These are phyloP conservation scores for Gymnocephalus cernua DNA, from an alignment of 2,113 vertebrate genomes.

Conservation along the genomic window DNA sequence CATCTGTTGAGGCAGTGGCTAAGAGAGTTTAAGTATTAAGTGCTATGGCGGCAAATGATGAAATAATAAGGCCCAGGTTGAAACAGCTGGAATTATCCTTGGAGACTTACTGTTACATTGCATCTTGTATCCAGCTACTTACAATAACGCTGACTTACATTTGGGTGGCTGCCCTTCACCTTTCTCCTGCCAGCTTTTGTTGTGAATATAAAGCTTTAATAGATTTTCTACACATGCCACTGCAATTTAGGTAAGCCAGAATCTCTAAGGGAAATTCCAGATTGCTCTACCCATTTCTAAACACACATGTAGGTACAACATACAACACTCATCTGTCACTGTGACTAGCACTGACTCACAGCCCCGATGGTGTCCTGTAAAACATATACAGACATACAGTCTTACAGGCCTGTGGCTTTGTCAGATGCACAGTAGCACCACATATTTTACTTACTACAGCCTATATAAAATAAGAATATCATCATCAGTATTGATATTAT, in stretches of 20 bases:
- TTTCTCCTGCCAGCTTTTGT: conserved; percentile 23
- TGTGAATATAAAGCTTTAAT: conserved; percentile 13
- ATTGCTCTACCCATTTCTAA: background rate
- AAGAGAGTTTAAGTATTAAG: background rate
- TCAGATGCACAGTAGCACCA: conserved; percentile 5
- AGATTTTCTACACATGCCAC: conserved; percentile 8
- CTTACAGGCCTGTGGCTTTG: background rate
- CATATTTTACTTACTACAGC: background rate
- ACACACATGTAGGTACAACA: background rate
- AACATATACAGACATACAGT: background rate
- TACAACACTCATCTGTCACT: conserved; percentile 20
- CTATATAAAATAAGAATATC: background rate
- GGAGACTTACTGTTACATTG: background rate
- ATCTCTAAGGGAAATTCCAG: background rate
- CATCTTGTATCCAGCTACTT: background rate
- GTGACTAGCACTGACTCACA: conserved; percentile 9
- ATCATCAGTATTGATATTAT: background rate
- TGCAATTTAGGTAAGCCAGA: background rate
- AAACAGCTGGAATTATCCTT: conserved; percentile 43
- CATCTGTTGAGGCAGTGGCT: background rate
- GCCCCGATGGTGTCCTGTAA: background rate
- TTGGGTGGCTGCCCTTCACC: conserved; percentile 19
- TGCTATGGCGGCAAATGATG: conserved; percentile 16
- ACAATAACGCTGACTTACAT: conserved; percentile 37
- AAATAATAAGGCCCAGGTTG: background rate